Evolutionary conservation across 2,113 vertebrate species (phyloP).

Genomic region (Misgurnus mizolepis): DNA sequence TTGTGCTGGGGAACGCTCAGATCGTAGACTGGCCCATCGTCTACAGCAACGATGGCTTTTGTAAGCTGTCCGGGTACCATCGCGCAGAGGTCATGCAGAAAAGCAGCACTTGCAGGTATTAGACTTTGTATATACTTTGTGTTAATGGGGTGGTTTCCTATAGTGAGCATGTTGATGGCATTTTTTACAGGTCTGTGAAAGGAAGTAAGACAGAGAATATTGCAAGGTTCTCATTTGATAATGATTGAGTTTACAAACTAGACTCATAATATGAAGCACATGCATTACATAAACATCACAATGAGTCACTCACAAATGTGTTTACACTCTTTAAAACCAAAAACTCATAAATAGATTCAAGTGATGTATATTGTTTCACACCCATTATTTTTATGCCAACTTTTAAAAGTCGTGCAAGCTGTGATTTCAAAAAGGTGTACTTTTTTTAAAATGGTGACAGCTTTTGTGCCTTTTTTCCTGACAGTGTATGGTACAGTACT

Average conservation of each 20-base stretch:
- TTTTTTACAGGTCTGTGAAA: not conserved
- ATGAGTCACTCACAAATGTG: not conserved
- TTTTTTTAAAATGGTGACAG: too few species aligned
- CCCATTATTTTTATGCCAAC: not conserved
- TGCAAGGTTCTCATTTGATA: too few species aligned
- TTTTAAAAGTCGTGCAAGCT: not conserved
- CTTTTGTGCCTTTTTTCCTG: not conserved
- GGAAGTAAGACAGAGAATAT: too few species aligned
- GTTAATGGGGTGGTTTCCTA: not conserved
- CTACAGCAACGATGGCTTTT: slow-evolving; percentile 99
- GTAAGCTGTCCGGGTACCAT: slow-evolving; percentile 98
- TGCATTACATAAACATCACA: too few species aligned
- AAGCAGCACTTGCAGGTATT: slow-evolving; percentile 99
- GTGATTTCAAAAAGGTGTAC: too few species aligned
- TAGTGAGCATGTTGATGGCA: not conserved
- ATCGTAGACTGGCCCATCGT: slow-evolving; percentile 99
- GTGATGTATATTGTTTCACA: not conserved
- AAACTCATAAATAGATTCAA: not conserved
- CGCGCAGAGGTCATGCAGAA: slow-evolving; percentile 99
- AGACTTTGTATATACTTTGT: not conserved
- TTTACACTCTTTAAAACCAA: not conserved
- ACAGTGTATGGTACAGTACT: too few species aligned
- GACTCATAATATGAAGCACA: too few species aligned
- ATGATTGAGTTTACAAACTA: too few species aligned
- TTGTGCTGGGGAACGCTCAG: slow-evolving; percentile 98